Conservation (phyloP, 1,140 invertebrate genomes). For the Reticulitermes speratus region DNA sequence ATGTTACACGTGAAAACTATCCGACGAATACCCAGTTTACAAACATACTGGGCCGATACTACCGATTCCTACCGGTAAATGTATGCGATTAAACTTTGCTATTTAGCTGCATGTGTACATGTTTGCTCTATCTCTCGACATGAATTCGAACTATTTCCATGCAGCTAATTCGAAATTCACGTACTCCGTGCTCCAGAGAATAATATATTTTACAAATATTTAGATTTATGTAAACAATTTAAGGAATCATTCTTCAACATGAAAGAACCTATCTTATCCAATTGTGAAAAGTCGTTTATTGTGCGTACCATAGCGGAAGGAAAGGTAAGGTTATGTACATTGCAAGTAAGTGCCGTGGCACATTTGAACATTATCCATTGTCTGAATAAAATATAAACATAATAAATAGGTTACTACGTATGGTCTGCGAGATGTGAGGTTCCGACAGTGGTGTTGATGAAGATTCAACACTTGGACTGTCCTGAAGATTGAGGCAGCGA, state of each 20-base stretch:
- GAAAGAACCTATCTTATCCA: slow-evolving; percentile 60
- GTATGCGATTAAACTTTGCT: slow-evolving; percentile 5
- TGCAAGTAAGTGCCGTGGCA: slow-evolving; percentile 31
- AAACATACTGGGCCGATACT: slow-evolving; percentile 34
- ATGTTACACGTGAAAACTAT: slow-evolving; percentile 35
- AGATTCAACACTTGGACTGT: too few species aligned
- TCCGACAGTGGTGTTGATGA: too few species aligned
- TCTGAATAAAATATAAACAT: neutral
- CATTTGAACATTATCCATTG: slow-evolving; percentile 31
- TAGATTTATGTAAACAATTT: too few species aligned
- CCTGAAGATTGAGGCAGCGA: too few species aligned
- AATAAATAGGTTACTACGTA: neutral
- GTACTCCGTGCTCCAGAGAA: too few species aligned
- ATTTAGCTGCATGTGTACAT: neutral
- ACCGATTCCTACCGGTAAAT: slow-evolving; percentile 1
- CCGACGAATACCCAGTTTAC: slow-evolving; percentile 35
- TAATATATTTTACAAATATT: too few species aligned
- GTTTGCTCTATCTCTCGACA: neutral
- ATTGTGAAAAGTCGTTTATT: slow-evolving; percentile 67
- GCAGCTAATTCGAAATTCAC: too few species aligned
- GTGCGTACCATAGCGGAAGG: slow-evolving; percentile 58
- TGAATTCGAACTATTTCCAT: neutral
- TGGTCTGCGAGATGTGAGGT: too few species aligned
- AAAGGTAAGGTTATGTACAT: slow-evolving; percentile 53
- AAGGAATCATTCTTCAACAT: slow-evolving; percentile 43